A percentile compares a stretch with the other conserved stretches of the same genome.
Conservation (phyloP, 2,888 invertebrate genomes). For the Dasysyrphus tricinctus region DNA sequence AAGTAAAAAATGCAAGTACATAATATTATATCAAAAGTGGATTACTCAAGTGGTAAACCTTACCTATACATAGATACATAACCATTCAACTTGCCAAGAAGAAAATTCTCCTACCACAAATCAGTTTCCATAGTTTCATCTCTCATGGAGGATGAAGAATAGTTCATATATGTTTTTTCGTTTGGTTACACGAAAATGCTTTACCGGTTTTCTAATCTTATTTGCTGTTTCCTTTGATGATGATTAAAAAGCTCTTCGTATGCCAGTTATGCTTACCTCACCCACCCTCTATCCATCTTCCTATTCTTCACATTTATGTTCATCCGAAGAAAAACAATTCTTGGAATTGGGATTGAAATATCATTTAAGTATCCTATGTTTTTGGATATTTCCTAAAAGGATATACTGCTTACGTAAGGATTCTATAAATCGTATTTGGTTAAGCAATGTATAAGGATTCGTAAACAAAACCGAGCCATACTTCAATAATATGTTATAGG, state of each 20-base stretch:
- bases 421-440: slow-evolving; percentile 69
- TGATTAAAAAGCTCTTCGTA: slow-evolving; percentile 29
- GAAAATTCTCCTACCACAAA: slow-evolving; percentile 62
- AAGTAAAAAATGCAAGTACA: slow-evolving; percentile 23
- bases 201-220: slow-evolving; percentile 62
- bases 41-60: slow-evolving; percentile 49
- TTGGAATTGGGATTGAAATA: slow-evolving; percentile 54
- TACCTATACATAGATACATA: slow-evolving; percentile 13
- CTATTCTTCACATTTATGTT: slow-evolving; percentile 10
- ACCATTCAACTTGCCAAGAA: slow-evolving; percentile 37
- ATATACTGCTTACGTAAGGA: slow-evolving; percentile 62
- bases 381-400: slow-evolving; percentile 48
- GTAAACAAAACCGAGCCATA: slow-evolving; percentile 52
- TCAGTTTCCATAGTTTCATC: slow-evolving; percentile 53
- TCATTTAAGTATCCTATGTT: slow-evolving; percentile 58
- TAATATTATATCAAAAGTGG: slow-evolving; percentile 42
- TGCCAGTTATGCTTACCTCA: background rate
- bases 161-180: slow-evolving; percentile 15
- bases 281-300: background rate
- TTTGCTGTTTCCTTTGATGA: slow-evolving; percentile 68
- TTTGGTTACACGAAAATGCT: slow-evolving; percentile 35
- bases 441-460: slow-evolving; percentile 57
- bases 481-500: slow-evolving; percentile 55
- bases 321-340: slow-evolving; percentile 52
- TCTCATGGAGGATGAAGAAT: background rate